Percentiles rank a stretch among this genome's conserved stretches.
Evolutionary conservation across 2,888 invertebrate genomes (phyloP).

Genomic region (Zaprionus bogoriensis): DNA sequence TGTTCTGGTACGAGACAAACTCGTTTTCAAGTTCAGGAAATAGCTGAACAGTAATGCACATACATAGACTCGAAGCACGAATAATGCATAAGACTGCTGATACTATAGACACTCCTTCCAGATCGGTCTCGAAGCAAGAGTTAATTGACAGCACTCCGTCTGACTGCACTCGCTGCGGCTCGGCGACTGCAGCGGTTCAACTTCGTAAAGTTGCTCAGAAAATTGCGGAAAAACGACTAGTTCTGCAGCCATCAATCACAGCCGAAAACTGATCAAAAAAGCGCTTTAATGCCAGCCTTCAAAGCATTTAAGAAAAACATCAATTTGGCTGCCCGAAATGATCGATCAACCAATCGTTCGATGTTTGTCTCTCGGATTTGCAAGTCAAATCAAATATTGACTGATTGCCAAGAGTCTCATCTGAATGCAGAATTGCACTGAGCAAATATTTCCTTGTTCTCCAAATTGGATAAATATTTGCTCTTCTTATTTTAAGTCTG

Average conservation of each 20-base stretch:
- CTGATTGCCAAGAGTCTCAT: slow-evolving; percentile 7
- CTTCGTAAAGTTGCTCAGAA: too few species aligned
- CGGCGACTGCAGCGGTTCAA: too few species aligned
- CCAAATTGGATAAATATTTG: slow-evolving; percentile 20
- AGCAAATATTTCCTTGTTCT: background rate
- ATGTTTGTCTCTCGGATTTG: slow-evolving; percentile 23
- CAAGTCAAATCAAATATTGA: slow-evolving; percentile 41
- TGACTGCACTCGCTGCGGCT: slow-evolving; percentile 10
- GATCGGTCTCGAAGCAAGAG: slow-evolving; percentile 32
- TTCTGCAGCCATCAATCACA: background rate
- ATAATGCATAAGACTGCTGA: slow-evolving; percentile 6
- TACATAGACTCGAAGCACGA: slow-evolving; percentile 10
- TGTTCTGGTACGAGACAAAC: slow-evolving; percentile 52
- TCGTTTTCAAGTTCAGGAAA: slow-evolving; percentile 75
- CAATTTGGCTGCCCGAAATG: background rate
- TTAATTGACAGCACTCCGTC: slow-evolving; percentile 33
- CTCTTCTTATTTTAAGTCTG: too few species aligned
- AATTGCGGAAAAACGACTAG: slow-evolving; percentile 14
- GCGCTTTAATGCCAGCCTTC: slow-evolving; percentile 10
- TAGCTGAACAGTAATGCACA: slow-evolving; percentile 44
- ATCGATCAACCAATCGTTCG: slow-evolving; percentile 24
- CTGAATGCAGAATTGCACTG: slow-evolving; percentile 7
- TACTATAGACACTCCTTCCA: slow-evolving; percentile 44
- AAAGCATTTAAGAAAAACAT: slow-evolving; percentile 2
- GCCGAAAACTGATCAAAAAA: slow-evolving; percentile 1